Percentiles rank a stretch among this genome's conserved stretches.
phyloP scores from a whole-genome alignment of 2,113 vertebrate genomes.

The Neogale vison region DNA sequence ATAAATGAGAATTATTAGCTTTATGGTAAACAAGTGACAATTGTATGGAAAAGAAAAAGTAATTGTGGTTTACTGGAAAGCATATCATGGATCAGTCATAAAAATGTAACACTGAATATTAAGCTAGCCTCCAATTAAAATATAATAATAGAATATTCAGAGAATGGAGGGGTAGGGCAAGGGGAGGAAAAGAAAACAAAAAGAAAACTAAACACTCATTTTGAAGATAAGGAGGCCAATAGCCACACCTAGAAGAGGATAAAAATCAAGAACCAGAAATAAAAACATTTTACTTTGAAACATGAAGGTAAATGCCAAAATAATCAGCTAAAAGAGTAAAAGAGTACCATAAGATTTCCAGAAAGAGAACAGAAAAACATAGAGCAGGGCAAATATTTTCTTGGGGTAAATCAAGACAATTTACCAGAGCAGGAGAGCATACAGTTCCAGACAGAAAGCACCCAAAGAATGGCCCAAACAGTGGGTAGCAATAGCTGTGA shows the following conservation, averaged over 20 bases:
- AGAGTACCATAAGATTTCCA: background rate
- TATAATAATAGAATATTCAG: background rate
- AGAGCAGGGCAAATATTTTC: background rate
- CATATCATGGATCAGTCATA: background rate
- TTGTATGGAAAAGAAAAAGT: background rate
- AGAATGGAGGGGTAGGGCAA: background rate
- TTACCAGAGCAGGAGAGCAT: background rate
- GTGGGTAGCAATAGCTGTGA: background rate
- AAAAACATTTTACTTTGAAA: background rate
- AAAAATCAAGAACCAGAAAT: background rate
- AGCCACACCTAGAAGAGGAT: background rate
- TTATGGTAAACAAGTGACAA: background rate
- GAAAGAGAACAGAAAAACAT: background rate
- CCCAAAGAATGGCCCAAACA: background rate
- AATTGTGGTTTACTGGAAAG: background rate
- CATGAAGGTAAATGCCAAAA: background rate
- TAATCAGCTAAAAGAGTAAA: background rate
- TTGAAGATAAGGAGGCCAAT: background rate
- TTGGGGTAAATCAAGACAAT: background rate
- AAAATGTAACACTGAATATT: background rate
- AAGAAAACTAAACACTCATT: background rate
- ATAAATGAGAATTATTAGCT: background rate
- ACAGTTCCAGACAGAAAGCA: background rate
- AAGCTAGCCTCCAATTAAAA: background rate
- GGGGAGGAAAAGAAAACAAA: background rate